Evolutionary conservation across 1,140 invertebrate genomes (phyloP).

Genomic region (Trachymyrmex cornetzi): DNA sequence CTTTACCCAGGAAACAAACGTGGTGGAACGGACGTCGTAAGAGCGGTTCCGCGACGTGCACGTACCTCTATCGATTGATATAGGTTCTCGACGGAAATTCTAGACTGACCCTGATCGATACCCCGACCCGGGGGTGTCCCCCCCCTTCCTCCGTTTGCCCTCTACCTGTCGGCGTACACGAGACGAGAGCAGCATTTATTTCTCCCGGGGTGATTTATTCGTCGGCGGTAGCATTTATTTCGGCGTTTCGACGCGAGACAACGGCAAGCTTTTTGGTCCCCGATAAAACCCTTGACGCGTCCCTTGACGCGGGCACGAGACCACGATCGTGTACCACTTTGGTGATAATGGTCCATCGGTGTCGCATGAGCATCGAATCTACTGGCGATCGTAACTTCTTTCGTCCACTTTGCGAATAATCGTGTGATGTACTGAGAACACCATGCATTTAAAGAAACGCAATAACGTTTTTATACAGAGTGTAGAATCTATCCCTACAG

Average conservation of each 20-base stretch:
- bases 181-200: slow-evolving; percentile 65
- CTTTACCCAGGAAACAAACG: slow-evolving; percentile 46
- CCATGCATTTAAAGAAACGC: background rate
- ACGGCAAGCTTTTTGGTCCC: slow-evolving; percentile 58
- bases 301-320: slow-evolving; percentile 39
- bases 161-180: slow-evolving; percentile 48
- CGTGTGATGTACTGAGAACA: background rate
- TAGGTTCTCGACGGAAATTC: slow-evolving; percentile 62
- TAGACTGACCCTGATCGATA: slow-evolving; percentile 70
- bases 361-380: slow-evolving; percentile 17
- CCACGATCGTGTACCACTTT: slow-evolving; percentile 55
- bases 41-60: slow-evolving; percentile 57
- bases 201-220: slow-evolving; percentile 64
- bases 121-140: background rate
- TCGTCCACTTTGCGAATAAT: background rate
- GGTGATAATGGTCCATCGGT: slow-evolving; percentile 46
- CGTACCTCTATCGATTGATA: slow-evolving; percentile 68
- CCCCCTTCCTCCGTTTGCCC: background rate
- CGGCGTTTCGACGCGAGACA: slow-evolving; percentile 51
- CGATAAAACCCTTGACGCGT: slow-evolving; percentile 60
- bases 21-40: slow-evolving; percentile 58
- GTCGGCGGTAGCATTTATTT: slow-evolving; percentile 61
- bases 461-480: background rate
- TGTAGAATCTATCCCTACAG: too few species aligned
- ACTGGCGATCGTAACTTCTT: slow-evolving; percentile 1